Base-by-base conservation (phyloP, 1,140 invertebrate genomes). In the Drosophila erecta region DNA sequence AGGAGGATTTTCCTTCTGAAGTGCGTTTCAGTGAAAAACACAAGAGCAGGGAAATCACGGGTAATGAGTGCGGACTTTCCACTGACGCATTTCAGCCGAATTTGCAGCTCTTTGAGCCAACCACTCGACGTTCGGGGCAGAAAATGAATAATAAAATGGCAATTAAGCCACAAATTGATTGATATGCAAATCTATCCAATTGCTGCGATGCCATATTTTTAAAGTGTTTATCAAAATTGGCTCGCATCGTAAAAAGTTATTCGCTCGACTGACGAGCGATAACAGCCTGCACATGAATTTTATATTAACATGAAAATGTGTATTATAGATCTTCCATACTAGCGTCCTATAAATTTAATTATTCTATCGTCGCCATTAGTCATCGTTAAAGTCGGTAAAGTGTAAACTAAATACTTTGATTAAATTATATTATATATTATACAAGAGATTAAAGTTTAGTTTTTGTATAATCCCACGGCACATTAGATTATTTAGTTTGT, bases 121-220 rank as follows among this genome's bases (percentile, higher is more conserved):
- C 35, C 50, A 49, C 65, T 70, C 43, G 33, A 57, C 70, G 27
- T 44, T 4, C 38, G 12, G 30, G 35, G 40, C 38, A 17, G 7
- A 47, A 40, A 49, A 56, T 64, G 55, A 49, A 50, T 61, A 56
- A 49, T 74, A 59, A 40, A 44, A 43, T 64, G 46, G 71, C 50
- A 55, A 54, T 74, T 74, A 74, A 17, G 50, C n/a, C 37, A 14
- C 38, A 62, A 62, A 49, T 49, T 74, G 71, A 74, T 74, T 74
- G 71, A 74, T 74, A 49, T 53, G 49, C 14, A 74, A 62, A 47
- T 37, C 44, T 47, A 62, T 74, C 49, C 49, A 74, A 74, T 74
- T 74, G 55, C 24, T 22, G 14, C 37, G 50, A 60, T 53, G 54
- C 27, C 66, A 51, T 69, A 49, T 69, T 55, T 65, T 47, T 54